Evolutionary conservation across 2,113 vertebrate species (phyloP), one percentile per base, ranked within the genome.

Genomic region (Cranoglanis bouderius): DNA sequence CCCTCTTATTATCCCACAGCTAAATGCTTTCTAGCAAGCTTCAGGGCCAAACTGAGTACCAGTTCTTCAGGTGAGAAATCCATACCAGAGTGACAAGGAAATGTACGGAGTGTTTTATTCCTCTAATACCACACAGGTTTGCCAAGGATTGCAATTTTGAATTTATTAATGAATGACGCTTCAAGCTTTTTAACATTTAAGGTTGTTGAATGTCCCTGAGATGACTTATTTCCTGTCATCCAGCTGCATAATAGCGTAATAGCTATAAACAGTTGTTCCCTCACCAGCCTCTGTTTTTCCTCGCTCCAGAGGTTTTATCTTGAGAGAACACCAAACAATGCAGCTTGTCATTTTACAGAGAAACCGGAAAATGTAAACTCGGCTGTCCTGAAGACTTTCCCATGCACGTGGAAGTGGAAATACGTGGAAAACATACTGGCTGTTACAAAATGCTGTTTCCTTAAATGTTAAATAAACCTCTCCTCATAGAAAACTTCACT

Each of bases 1-100:
- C 61, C 82, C 75, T 51, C 74, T 43, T 74, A 12, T 29, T 87
- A 91, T 78, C 21, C 63, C 55, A 78, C 46, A 35, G 10, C 46
- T 77, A 8, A 86, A 49, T 61, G 74, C 35, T 53, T 65, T 55
- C 32, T 24, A 3, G 18, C 49, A 70, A 43, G 61, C 84, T 53
- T 40, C 82, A 43, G 82, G 81, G 74, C 74, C 65, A 81, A 81
- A 49, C 32, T 7, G 12, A 84, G 49, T 67, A 35, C 43, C 63
- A 57, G 85, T 85, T 67, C 32, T 80, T 19, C 49, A n/a, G 10
- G 21, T 0, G 12, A 29, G 40, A 29, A 55, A 9, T 55, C 9
- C 49, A 21, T 81, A 35, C 51, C 78, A n/a, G 49, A 21, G 78
- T n/a, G 77, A 32, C 75, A 19, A 3, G 32, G 35, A 59, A n/a